A percentile compares a stretch with the other conserved stretches of the same genome.
Conservation (phyloP, 2,113 vertebrate genomes). For the Pao palembangensis region DNA sequence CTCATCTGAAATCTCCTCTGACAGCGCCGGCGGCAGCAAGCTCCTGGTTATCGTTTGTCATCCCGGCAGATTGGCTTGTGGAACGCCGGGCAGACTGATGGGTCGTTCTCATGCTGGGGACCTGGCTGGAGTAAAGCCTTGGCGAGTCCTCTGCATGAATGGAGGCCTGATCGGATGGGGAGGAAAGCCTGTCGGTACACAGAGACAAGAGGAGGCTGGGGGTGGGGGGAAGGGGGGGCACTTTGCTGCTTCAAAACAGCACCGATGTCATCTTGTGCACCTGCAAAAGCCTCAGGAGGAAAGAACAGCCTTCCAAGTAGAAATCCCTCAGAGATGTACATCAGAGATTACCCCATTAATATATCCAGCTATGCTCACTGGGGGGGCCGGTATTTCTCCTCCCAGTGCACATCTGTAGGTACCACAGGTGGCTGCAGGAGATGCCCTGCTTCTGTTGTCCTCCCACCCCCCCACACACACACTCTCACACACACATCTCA, state of each 20-base stretch:
- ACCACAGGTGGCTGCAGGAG: conserved; percentile 63
- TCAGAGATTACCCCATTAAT: conserved; percentile 84
- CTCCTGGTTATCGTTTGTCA: conserved; percentile 78
- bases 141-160: conserved; percentile 56
- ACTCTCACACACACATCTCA: no score
- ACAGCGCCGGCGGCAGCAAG: conserved; percentile 68
- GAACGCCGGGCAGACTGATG: conserved; percentile 65
- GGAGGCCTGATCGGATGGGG: conserved; percentile 53
- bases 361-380: conserved; percentile 70
- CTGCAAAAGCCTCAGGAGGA: conserved; percentile 68
- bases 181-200: conserved; percentile 55
- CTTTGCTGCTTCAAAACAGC: conserved; percentile 50
- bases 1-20: conserved; percentile 66
- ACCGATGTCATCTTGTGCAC: conserved; percentile 70
- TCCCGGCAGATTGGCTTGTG: conserved; percentile 69
- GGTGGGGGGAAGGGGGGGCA: conserved; percentile 10
- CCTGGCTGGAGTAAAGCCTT: conserved; percentile 59
- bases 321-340: conserved; percentile 66
- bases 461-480: no score
- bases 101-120: conserved; percentile 70
- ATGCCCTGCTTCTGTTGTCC: conserved; percentile 22
- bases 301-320: conserved; percentile 59
- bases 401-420: conserved; percentile 59
- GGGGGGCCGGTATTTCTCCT: conserved; percentile 39
- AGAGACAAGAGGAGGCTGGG: conserved; percentile 23